Evolutionary conservation across 2,113 vertebrate genomes (phyloP), one percentile per base, ranked within the genome.

Genomic region (Chrysochloris asiatica): DNA sequence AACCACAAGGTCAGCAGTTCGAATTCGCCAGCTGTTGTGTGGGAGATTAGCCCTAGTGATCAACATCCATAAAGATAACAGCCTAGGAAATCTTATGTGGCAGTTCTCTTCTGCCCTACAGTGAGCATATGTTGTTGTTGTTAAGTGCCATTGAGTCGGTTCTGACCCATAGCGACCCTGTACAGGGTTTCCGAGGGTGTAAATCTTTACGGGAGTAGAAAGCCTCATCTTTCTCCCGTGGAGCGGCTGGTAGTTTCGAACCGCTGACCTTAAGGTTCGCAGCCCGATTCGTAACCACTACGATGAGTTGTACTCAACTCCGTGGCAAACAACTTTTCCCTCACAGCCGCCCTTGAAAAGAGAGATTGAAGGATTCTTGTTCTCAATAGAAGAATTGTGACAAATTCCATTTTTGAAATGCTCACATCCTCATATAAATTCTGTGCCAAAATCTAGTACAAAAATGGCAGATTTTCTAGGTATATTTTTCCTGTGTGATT

Each of bases 361-460:
- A 82, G 24, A 83, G 81, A 52, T 30, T 79, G 47, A 92, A 86
- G 36, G 88, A 71, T 36, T 45, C 43, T n/a, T n/a, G n/a, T n/a
- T 30, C 41, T 67, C 41, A 33, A 78, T 43, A 45, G 73, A 94
- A 30, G 33, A 80, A 93, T 93, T n/a, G 76, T 91, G 52, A 71
- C 17, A n/a, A n/a, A n/a, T n/a, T n/a, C n/a, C n/a, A 22, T 86
- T 95, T 83, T 78, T 86, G 78, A 93, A 79, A 78, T 45, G 5
- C 6, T 91, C 3, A 17, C 8, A 5, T 71, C 47, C n/a, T 83
- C 59, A 47, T 78, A 45, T 83, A 93, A 86, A 76, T 83, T 54
- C 45, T 72, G 22, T 54, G 3, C 36, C 59, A 67, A 38, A 92
- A 86, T 91, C 59, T 83, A 45, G 22, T 26, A 78, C 19, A 72